Evolutionary conservation across 2,888 invertebrate genomes (phyloP), one percentile per base, ranked within the genome.

Genomic region (Lycocerus yunnanus): DNA sequence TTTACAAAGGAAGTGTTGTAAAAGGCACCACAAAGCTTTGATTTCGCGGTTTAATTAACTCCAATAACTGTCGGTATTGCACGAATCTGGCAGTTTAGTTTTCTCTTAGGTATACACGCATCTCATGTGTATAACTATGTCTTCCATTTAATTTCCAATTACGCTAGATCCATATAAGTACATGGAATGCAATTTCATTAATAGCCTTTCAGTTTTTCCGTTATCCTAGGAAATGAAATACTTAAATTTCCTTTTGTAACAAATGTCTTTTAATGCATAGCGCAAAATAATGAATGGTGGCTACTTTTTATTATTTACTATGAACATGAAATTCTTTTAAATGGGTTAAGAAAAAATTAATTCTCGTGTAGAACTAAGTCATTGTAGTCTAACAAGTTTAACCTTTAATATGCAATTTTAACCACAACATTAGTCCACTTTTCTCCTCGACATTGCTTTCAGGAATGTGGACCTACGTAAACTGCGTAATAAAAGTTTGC

Each of bases 61-160:
- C 43, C 43, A 43, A 2, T 43, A 43, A 43, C 43, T 43, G 43
- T 43, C 43, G 43, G 43, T 43, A 43, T 43, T n/a, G 43, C 43
- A 43, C 43, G n/a, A 43, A 43, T 43, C 43, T 43, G 43, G 43
- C 43, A 43, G 43, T 68, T 68, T 24, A 15, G 60, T 68, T 21
- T 63, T 61, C 24, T 69, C 14, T 21, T 18, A 27, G 61, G 8
- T 66, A 63, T 63, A n/a, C 15, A 69, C 61, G 43, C 69, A 69
- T 43, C 43, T 43, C 20, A 58, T 66, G 72, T 68, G 68, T 58
- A 14, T 43, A 68, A 59, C 27, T 68, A 69, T 67, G 72, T 27
- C 75, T 72, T 70, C 72, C 69, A 75, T 75, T 72, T 75, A 75
- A 73, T 73, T 75, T 75, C 72, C 75, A 75, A 75, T 75, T 75